phyloP scores from a whole-genome alignment of 2,113 vertebrate genomes.

The Aythya baeri region DNA sequence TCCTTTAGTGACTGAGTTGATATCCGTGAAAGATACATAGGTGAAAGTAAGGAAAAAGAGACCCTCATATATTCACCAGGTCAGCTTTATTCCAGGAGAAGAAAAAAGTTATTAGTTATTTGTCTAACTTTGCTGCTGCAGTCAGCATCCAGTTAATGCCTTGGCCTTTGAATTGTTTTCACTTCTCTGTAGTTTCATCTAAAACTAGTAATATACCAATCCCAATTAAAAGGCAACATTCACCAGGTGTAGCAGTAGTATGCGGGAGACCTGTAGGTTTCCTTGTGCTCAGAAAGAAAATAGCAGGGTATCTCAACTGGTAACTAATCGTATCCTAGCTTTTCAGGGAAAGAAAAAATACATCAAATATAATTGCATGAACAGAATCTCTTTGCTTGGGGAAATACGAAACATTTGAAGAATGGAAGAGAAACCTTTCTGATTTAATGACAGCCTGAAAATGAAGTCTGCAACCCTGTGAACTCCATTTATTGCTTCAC shows the following conservation, averaged over 20 bases:
- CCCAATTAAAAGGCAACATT: neutral
- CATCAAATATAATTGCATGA: neutral
- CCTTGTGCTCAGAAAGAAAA: neutral
- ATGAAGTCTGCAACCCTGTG: conserved; percentile 53
- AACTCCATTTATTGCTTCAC: conserved; percentile 64
- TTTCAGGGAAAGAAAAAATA: conserved; percentile 6
- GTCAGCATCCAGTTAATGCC: neutral
- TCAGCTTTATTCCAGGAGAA: neutral
- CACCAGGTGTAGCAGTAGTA: neutral
- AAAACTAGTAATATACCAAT: neutral
- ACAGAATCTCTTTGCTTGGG: conserved; percentile 19
- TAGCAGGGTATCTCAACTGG: neutral
- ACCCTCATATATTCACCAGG: neutral
- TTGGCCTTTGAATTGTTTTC: neutral
- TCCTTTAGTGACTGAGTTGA: neutral
- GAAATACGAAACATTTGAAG: conserved; percentile 40
- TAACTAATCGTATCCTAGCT: conserved; percentile 6
- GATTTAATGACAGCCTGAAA: conserved; percentile 57
- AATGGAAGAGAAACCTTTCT: conserved; percentile 40
- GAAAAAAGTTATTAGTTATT: neutral
- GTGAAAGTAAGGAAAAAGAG: neutral
- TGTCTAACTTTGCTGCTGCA: neutral
- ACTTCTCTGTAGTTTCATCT: neutral
- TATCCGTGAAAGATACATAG: neutral
- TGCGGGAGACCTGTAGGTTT: neutral